Base-by-base conservation (phyloP, 2,888 invertebrate species). In the Temnothorax rugatulus region DNA sequence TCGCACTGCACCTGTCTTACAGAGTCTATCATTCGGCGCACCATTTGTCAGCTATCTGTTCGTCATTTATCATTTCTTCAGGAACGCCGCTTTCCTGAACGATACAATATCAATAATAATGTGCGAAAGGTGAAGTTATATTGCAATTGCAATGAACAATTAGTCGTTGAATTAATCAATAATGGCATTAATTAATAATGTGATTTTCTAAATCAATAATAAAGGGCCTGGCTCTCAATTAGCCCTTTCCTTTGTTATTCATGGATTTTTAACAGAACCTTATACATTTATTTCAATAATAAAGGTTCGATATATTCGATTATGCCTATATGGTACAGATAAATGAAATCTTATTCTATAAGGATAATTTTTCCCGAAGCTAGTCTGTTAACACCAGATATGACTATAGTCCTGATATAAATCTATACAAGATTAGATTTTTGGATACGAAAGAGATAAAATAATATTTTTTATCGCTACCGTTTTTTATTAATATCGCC, bases 41-140 rank as follows among this genome's bases (percentile, higher is more conserved):
- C 52, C 61, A 64, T 44, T 69, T 41, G 79, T 71, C 83, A 61
- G 41, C 68, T 57, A 47, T 29, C 71, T 18, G 47, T 77, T 63
- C 4, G 2, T 68, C 68, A 54, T 77, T 77, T 66, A 54, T 66
- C 52, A 66, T 54, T 66, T 64, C 38, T 18, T 15, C 52, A 21
- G 50, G 38, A 41, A 76, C 7, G 21, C 21, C 64, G 21, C 8
- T 52, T n/a, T 7, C 38, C 13, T 29, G 21, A 64, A 21, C 21
- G 34, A 25, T 47, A n/a, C 44, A 74, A 44, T 21, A n/a, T 15
- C 13, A 44, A n/a, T n/a, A 41, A 57, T 38, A 18, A 61, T 11
- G 9, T 15, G 21, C 47, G 8, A 21, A n/a, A 21, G 15, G 0
- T 38, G 21, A 75, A 76, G 11, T 38, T 50, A 64, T 34, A 52